phyloP scores from a whole-genome alignment of 2,113 vertebrate genomes.

The Leucoraja erinaceus region DNA sequence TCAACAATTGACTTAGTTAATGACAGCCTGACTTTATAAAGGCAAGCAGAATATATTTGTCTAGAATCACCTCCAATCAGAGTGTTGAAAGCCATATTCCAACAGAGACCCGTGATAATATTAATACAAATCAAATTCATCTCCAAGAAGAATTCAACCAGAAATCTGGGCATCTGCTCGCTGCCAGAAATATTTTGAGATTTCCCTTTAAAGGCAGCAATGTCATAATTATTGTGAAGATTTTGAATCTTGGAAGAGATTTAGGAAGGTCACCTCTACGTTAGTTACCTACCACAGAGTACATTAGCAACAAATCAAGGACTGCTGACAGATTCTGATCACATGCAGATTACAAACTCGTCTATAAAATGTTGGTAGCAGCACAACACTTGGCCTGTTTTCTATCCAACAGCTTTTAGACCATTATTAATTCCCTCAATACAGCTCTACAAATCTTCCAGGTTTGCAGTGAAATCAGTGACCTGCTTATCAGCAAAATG shows the following conservation, averaged over 20 bases:
- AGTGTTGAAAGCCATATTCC: neutral
- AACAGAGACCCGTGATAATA: neutral
- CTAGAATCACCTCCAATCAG: neutral
- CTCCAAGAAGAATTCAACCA: neutral
- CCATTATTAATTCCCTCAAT: neutral
- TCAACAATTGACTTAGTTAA: neutral
- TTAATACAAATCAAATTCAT: neutral
- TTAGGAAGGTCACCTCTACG: neutral
- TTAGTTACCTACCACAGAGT: neutral
- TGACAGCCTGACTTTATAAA: neutral
- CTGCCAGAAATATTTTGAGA: neutral
- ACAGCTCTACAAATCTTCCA: neutral
- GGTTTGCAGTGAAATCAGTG: neutral
- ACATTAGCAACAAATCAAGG: neutral
- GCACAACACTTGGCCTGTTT: neutral
- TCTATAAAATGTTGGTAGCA: neutral
- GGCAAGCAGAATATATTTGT: neutral
- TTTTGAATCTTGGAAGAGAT: neutral
- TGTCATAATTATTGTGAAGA: too few relatives aligned
- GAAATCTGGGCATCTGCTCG: neutral
- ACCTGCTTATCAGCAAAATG: neutral
- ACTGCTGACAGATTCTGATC: neutral
- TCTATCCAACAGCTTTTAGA: neutral
- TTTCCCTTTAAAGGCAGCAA: neutral
- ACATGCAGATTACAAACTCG: neutral